Evolutionary conservation across 2,113 vertebrate species (phyloP).

Genomic region (Pelmatolapia mariae): DNA sequence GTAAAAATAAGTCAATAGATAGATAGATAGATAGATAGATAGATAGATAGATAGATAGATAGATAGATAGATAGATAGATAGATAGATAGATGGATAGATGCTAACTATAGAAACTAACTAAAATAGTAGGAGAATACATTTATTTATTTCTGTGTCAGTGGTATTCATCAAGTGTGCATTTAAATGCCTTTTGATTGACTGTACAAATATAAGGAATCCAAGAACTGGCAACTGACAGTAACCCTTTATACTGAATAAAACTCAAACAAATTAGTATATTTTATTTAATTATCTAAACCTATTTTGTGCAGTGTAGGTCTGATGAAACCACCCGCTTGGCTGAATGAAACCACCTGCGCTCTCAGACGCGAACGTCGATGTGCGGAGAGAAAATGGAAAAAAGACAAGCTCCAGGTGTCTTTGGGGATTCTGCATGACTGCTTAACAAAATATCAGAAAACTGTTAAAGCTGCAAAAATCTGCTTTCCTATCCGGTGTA

Average conservation of each 20-base stretch:
- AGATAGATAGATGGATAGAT: not conserved
- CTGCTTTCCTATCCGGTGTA: not conserved
- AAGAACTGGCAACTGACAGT: not conserved
- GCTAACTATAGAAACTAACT: not conserved
- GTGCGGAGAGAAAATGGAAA: not conserved
- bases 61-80: not conserved
- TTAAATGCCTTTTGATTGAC: not conserved
- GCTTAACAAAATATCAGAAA: not conserved
- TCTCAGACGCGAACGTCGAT: not conserved
- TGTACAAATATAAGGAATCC: not conserved
- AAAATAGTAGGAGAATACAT: not conserved
- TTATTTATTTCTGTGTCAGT: not conserved
- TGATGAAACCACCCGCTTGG: not conserved
- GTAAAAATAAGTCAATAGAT: rapidly evolving
- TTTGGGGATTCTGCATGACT: not conserved
- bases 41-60: not conserved
- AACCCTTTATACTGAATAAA: not conserved
- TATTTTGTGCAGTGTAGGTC: not conserved
- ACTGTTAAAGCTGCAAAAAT: not conserved
- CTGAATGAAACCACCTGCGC: not conserved
- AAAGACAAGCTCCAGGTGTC: not conserved
- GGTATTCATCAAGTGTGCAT: not conserved
- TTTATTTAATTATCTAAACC: not conserved
- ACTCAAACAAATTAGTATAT: not conserved
- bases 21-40: not conserved